phyloP scores from a whole-genome alignment of 2,113 vertebrate genomes.

The Sinocyclocheilus rhinocerous region DNA sequence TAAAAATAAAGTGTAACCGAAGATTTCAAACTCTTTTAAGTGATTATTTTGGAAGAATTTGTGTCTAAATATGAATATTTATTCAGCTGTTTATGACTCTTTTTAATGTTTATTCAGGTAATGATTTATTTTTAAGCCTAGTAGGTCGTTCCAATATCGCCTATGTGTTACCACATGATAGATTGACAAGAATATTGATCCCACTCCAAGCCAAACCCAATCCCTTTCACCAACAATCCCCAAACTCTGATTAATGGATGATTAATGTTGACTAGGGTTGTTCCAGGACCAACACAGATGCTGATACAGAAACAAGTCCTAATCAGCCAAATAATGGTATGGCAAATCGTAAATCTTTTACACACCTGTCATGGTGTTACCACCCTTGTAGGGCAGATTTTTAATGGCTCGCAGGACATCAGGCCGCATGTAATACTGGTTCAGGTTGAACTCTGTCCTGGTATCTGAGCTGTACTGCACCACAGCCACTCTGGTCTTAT shows the following conservation, averaged over 20 bases:
- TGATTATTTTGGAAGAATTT: not conserved
- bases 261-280: not conserved
- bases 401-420: constrained; percentile 92
- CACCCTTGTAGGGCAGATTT: constrained; percentile 96
- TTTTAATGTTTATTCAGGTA: not conserved
- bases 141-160: not conserved
- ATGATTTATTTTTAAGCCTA: not conserved
- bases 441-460: constrained; percentile 94
- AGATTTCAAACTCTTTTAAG: not conserved
- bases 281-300: not conserved
- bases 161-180: not conserved
- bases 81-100: not conserved
- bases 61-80: not conserved
- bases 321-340: not conserved
- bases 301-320: not conserved
- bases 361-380: constrained; percentile 97
- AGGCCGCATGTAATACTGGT: constrained; percentile 82
- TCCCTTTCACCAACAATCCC: not conserved
- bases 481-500: constrained; percentile 92
- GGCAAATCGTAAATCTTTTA: not conserved
- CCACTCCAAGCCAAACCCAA: not conserved
- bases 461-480: constrained; percentile 97
- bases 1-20: too few species aligned
- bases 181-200: not conserved
- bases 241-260: not conserved